A percentile compares a stretch with the other conserved stretches of the same genome.
Evolutionary conservation across 1,140 invertebrate species (phyloP).

Genomic region (Caenorhabditis briggsae): DNA sequence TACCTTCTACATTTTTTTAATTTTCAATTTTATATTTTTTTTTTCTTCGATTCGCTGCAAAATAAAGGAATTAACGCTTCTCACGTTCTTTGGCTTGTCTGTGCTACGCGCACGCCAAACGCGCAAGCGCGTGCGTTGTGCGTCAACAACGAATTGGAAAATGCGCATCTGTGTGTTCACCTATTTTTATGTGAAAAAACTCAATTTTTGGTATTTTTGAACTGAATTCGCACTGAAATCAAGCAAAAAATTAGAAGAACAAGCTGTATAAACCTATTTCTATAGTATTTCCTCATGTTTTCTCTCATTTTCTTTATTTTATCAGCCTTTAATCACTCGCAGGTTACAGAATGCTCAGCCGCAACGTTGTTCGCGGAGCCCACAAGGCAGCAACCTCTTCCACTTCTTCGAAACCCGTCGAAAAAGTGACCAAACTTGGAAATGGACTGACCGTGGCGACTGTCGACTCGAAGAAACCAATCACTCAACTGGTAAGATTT

Average conservation of each 20-base stretch:
- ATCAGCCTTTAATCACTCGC: no score
- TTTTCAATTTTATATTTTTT: background rate
- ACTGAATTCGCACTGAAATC: background rate
- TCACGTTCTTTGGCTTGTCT: no score
- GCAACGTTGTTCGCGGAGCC: constrained; percentile 40
- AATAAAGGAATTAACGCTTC: no score
- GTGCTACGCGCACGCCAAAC: background rate
- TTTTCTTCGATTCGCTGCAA: background rate
- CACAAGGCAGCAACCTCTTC: constrained; percentile 6
- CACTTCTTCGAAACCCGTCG: constrained; percentile 21
- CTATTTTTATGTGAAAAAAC: constrained; percentile 7
- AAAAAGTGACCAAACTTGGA: constrained; percentile 61
- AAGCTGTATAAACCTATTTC: no score
- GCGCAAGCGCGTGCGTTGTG: background rate
- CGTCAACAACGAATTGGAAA: background rate
- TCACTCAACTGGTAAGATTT: constrained; percentile 69
- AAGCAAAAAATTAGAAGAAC: background rate
- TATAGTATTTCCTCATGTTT: background rate
- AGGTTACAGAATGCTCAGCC: constrained; percentile 37
- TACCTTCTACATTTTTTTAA: no score
- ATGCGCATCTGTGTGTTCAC: background rate
- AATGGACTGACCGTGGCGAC: constrained; percentile 60
- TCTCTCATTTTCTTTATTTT: background rate
- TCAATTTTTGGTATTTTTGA: background rate
- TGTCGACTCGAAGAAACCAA: constrained; percentile 68